Percentiles rank a stretch among this genome's conserved stretches.
These are phyloP conservation scores for Eciton burchellii DNA, from an alignment of 1,140 invertebrate genomes.

Conservation along the genomic window DNA sequence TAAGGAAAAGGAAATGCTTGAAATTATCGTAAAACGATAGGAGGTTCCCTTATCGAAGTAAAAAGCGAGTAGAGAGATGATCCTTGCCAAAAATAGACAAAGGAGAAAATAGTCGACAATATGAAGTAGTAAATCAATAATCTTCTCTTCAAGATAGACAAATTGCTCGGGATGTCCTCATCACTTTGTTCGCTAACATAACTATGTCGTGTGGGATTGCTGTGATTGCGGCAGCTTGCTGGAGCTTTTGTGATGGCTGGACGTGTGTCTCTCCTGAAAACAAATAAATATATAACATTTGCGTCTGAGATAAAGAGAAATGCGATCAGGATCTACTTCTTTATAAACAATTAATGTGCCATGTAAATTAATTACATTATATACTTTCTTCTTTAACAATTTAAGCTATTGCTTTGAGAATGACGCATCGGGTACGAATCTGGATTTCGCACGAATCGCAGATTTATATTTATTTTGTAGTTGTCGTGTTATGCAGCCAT, in stretches of 20 bases:
- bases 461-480: too few species aligned
- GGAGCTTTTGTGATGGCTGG: conserved; percentile 79
- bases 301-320: conserved; percentile 5
- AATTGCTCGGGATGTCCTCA: conserved; percentile 8
- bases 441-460: not conserved
- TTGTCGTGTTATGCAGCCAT: too few species aligned
- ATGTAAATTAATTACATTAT: not conserved
- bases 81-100: conserved; percentile 38
- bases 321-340: not conserved
- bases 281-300: conserved; percentile 64
- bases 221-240: conserved; percentile 76
- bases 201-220: conserved; percentile 77
- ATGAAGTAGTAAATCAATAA: not conserved
- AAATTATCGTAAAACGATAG: too few species aligned
- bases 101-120: not conserved
- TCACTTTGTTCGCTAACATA: conserved; percentile 55
- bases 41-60: not conserved
- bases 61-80: conserved; percentile 17
- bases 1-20: too few species aligned
- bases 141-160: conserved; percentile 14
- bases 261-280: conserved; percentile 80
- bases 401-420: conserved; percentile 25
- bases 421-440: not conserved
- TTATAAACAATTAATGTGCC: not conserved
- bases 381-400: conserved; percentile 7